phyloP scores from a whole-genome alignment of 2,797 vertebrate genomes.

The Scolopax bukidnonensis region DNA sequence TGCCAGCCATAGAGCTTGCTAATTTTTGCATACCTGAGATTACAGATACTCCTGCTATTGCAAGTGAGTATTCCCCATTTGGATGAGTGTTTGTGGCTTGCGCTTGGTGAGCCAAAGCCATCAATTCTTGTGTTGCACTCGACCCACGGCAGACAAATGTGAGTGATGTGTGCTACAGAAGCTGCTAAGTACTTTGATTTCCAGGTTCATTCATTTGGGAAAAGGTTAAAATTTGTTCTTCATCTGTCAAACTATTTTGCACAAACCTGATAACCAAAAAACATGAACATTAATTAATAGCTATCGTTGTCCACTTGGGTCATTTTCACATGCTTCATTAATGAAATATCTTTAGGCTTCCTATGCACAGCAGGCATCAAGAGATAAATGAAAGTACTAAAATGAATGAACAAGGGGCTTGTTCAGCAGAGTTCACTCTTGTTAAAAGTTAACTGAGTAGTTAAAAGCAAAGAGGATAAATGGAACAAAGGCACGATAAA shows the following conservation, averaged over 20 bases:
- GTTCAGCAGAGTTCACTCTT: not conserved
- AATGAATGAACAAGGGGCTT: not conserved
- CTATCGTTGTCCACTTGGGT: not conserved
- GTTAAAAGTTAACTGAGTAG: conserved; percentile 9
- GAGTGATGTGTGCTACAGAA: not conserved
- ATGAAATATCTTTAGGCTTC: conserved; percentile 14
- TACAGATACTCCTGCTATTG: not conserved
- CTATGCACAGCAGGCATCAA: not conserved
- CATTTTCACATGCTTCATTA: conserved; percentile 6
- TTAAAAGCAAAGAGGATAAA: conserved; percentile 25
- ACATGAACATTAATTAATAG: not conserved
- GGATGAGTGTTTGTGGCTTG: not conserved
- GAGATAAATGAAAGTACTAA: not conserved
- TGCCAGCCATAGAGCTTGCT: not conserved
- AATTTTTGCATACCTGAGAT: not conserved
- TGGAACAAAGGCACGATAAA: not conserved
- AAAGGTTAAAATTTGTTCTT: not conserved
- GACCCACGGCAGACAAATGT: not conserved
- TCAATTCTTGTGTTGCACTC: not conserved
- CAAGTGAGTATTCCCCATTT: not conserved
- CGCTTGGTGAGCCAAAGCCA: not conserved
- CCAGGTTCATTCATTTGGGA: not conserved
- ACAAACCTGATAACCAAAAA: not conserved
- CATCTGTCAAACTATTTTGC: not conserved
- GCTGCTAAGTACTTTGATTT: not conserved